Evolutionary conservation across 2,113 vertebrate genomes (phyloP).

Genomic region (Micromys minutus): DNA sequence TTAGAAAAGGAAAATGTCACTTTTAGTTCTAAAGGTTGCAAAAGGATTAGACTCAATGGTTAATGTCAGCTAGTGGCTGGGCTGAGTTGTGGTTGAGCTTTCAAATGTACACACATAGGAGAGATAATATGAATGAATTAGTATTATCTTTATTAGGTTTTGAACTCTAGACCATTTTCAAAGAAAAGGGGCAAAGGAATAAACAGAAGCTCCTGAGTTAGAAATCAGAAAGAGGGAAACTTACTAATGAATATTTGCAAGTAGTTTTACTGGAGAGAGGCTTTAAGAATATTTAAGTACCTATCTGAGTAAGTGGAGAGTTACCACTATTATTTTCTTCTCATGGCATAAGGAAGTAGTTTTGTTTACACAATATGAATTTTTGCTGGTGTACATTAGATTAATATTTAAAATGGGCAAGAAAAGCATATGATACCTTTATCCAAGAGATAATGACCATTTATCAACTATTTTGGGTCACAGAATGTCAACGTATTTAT

Average conservation of each 20-base stretch:
- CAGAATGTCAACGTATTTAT: not conserved
- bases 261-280: not conserved
- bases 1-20: fast-evolving
- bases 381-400: not conserved
- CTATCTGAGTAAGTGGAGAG: not conserved
- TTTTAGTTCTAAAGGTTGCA: not conserved
- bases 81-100: no score
- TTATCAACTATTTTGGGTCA: not conserved
- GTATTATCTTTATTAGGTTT: not conserved
- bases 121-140: not conserved
- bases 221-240: no score
- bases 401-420: not conserved
- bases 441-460: not conserved
- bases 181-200: not conserved
- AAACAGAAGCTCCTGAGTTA: not conserved
- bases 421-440: not conserved
- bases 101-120: not conserved
- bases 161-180: not conserved
- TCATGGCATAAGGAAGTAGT: not conserved
- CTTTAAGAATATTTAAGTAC: not conserved
- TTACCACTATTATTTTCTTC: not conserved
- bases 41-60: not conserved
- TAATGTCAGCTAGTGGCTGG: not conserved
- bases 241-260: not conserved
- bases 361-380: not conserved